Conservation (phyloP, 2,888 invertebrate genomes). For the Norana najaformis region DNA sequence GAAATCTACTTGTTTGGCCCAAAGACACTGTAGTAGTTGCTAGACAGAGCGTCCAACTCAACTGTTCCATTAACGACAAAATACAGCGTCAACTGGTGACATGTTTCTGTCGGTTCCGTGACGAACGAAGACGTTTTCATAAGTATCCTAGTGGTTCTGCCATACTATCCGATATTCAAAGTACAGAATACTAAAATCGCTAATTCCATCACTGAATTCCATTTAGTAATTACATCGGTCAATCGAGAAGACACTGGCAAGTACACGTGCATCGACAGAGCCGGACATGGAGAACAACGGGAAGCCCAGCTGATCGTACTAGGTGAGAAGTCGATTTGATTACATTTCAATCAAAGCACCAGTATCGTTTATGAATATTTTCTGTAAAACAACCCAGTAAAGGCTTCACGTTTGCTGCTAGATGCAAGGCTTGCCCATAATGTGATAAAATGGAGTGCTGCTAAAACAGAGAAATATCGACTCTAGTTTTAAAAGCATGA, state of each 20-base stretch:
- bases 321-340: neutral
- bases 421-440: no score
- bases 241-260: neutral
- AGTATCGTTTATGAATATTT: no score
- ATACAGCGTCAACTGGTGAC: neutral
- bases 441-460: no score
- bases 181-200: neutral
- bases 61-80: neutral
- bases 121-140: conserved; percentile 13
- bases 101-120: neutral
- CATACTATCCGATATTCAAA: neutral
- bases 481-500: no score
- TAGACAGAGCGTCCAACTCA: neutral
- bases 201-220: neutral
- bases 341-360: neutral
- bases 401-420: no score
- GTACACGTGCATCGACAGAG: conserved; percentile 13
- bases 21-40: neutral
- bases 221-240: neutral
- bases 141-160: neutral
- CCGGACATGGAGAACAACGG: neutral
- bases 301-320: conserved; percentile 2
- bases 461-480: no score
- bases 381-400: no score
- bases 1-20: neutral